Conservation (phyloP, 64 coral and sea anemone species). For the Montipora capricornis region DNA sequence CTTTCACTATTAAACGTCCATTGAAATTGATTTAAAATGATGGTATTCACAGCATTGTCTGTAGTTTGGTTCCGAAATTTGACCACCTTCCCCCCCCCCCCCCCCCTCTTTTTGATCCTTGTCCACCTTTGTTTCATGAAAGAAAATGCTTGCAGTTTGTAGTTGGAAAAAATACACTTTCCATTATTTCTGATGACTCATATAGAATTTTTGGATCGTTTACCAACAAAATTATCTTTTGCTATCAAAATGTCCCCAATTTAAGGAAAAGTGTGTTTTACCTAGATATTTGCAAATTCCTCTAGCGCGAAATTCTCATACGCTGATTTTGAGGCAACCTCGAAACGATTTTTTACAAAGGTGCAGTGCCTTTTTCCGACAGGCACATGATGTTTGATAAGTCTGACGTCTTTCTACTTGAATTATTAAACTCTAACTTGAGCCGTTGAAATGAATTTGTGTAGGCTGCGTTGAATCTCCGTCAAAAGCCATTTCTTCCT, state of each 20-base stretch:
- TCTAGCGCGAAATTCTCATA: neutral
- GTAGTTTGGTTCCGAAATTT: too few relatives aligned
- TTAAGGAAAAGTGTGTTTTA: neutral
- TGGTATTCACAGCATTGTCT: too few relatives aligned
- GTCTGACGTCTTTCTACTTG: neutral
- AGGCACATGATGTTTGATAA: neutral
- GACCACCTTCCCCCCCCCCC: too few relatives aligned
- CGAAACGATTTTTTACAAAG: neutral
- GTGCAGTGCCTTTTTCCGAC: neutral
- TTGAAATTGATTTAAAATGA: too few relatives aligned
- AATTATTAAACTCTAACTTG: neutral
- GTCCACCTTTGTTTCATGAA: too few relatives aligned
- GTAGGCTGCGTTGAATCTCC: neutral
- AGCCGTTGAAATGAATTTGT: neutral
- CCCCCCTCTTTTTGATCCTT: too few relatives aligned
- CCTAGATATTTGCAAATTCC: neutral
- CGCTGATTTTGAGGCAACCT: neutral
- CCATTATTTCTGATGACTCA: neutral
- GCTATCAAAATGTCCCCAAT: neutral
- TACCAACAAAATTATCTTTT: neutral
- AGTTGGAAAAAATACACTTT: neutral
- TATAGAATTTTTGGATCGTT: neutral
- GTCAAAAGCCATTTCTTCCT: neutral
- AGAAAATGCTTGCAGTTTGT: too few relatives aligned
- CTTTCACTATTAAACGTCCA: too few relatives aligned